Percentiles rank a stretch among this genome's conserved stretches.
These are phyloP conservation scores for Nannoperca obscura DNA, from an alignment of 2,797 vertebrate genomes.

Conservation along the genomic window DNA sequence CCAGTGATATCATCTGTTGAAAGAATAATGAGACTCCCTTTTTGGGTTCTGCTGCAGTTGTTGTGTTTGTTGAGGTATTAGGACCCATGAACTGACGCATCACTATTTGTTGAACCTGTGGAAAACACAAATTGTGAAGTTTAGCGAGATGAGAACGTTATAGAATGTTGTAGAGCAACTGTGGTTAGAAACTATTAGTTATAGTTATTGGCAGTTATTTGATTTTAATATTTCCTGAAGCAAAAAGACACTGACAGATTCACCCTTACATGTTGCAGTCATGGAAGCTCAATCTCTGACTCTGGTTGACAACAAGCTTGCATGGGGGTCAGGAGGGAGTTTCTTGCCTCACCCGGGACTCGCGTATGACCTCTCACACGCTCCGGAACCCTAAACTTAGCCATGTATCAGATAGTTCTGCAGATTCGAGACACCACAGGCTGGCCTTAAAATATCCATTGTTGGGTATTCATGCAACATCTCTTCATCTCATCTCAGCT, in stretches of 20 bases:
- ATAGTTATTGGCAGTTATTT: not conserved
- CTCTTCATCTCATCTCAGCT: slow-evolving; percentile 33
- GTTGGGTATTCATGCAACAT: slow-evolving; percentile 27
- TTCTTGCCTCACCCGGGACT: slow-evolving; percentile 56
- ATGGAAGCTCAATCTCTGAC: slow-evolving; percentile 41
- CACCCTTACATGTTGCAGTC: slow-evolving; percentile 18
- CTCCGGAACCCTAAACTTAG: slow-evolving; percentile 79
- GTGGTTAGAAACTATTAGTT: not conserved
- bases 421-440: slow-evolving; percentile 43
- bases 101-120: not conserved
- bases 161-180: not conserved
- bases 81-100: not conserved
- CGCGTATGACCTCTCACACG: slow-evolving; percentile 77
- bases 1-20: slow-evolving; percentile 39
- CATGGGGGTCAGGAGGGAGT: slow-evolving; percentile 59
- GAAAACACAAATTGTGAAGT: slow-evolving; percentile 9
- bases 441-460: slow-evolving; percentile 51
- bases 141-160: not conserved
- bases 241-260: not conserved
- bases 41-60: slow-evolving; percentile 7
- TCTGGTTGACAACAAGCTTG: slow-evolving; percentile 45
- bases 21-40: slow-evolving; percentile 19
- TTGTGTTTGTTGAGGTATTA: not conserved
- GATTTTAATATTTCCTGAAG: slow-evolving; percentile 4
- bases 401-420: slow-evolving; percentile 64